Base-by-base conservation (phyloP, 2,888 invertebrate genomes). In the Coremacera marginata region DNA sequence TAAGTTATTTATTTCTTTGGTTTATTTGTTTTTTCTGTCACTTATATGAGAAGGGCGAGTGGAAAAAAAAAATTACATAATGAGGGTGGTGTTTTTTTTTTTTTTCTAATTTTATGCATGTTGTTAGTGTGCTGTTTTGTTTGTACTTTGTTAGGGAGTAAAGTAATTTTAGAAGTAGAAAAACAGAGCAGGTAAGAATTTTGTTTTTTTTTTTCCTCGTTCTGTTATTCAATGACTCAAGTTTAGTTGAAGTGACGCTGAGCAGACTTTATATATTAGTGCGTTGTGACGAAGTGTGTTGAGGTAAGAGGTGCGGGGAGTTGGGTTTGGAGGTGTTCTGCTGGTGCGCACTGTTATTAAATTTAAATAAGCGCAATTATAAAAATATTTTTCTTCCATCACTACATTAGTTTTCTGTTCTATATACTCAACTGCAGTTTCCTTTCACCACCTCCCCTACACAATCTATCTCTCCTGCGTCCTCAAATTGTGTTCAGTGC, bases 341-440 rank as follows among this genome's bases (percentile, higher is more conserved):
- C 44, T 44, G 44, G 44, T 14, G 14, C 44, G 11, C 57, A 11
- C n/a, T 55, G 55, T 34, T 31, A 70, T 70, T 55, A 34, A 16
- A 44, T 52, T 19, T 22, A 52, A 70, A 70, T 70, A 16, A 70
- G 55, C 55, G 51, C 70, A 70, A 70, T 70, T 70, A 70, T 8
- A 51, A 51, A 22, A 51, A 51, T 22, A 22, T 49, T 68, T 68
- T 22, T 44, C 19, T 9, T 27, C 22, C 25, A 44, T 22, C 51
- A 22, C 11, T n/a, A 22, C 57, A 14, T 22, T 60, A 22, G 51
- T 63, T 25, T 68, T 37, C 8, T 37, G 5, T 37, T 37, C 37
- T 37, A 37, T 37, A 37, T 37, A 37, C 8, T 37, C 7, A 37
- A 37, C 37, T 37, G 37, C 8, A 37, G 8, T 31, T 31, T 37